phyloP scores from a whole-genome alignment of 2,797 vertebrate species.

The Odontamblyopus lacepedii region DNA sequence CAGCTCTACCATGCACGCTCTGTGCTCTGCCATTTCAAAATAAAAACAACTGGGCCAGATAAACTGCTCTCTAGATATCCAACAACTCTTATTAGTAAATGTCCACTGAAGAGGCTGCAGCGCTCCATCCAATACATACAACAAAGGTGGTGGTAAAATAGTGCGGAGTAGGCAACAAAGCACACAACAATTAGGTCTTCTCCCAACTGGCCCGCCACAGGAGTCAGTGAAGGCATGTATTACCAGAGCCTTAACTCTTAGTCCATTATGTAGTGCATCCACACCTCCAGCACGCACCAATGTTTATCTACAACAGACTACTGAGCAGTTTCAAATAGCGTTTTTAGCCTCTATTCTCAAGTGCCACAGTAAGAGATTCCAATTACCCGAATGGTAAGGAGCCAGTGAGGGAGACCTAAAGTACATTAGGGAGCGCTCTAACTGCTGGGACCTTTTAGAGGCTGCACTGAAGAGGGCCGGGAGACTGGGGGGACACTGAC shows the following conservation, averaged over 20 bases:
- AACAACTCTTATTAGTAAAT: slow-evolving; percentile 70
- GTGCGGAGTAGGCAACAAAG: slow-evolving; percentile 74
- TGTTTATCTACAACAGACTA: slow-evolving; percentile 81
- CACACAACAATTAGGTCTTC: slow-evolving; percentile 79
- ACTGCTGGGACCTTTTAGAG: slow-evolving; percentile 79
- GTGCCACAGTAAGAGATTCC: slow-evolving; percentile 78
- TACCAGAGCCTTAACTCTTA: slow-evolving; percentile 78
- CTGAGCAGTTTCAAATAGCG: slow-evolving; percentile 78
- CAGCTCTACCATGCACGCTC: slow-evolving; percentile 32
- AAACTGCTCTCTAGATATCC: slow-evolving; percentile 73
- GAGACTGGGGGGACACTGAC: slow-evolving; percentile 78
- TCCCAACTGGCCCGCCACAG: slow-evolving; percentile 75
- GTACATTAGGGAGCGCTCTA: slow-evolving; percentile 79
- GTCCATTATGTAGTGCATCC: slow-evolving; percentile 78
- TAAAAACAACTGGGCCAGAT: slow-evolving; percentile 66
- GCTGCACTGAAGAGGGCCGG: slow-evolving; percentile 71
- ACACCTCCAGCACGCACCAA: slow-evolving; percentile 68
- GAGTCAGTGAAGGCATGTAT: slow-evolving; percentile 78
- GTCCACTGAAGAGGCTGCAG: slow-evolving; percentile 66
- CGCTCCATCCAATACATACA: slow-evolving; percentile 65
- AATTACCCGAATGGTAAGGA: slow-evolving; percentile 80
- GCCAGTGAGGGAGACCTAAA: slow-evolving; percentile 77
- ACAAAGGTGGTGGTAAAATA: slow-evolving; percentile 71
- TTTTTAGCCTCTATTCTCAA: slow-evolving; percentile 80
- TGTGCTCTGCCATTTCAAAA: slow-evolving; percentile 54